Base-by-base conservation (phyloP, 2,888 invertebrate species). In the Galeopsomyia nigrocyanea region DNA sequence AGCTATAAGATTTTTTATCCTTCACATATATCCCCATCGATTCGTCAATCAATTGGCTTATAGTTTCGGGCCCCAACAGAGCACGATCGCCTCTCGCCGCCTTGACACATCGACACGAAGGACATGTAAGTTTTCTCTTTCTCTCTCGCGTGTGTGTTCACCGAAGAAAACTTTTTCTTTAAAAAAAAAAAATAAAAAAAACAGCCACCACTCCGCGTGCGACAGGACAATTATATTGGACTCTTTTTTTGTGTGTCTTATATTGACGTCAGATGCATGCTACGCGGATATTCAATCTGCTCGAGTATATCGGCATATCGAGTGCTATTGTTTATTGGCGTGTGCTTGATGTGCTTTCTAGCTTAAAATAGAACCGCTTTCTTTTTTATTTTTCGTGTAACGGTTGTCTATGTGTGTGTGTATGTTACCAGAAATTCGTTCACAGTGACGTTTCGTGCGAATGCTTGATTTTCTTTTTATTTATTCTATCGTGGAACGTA, bases 61-160 rank as follows among this genome's bases (percentile, higher is more conserved):
- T 53, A 39, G 39, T 21, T 21, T 21, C 53, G 13, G 53, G 6
- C n/a, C 50, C n/a, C 61, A 64, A n/a, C n/a, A n/a, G n/a, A n/a
- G n/a, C 55, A 49, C 70, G 64, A 71, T 73, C 70, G 58, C 63
- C n/a, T 19, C 50, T 39, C n/a, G 17, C 60, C 58, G 56, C 68
- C 61, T 68, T 58, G 68, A 50, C 62, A 74, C 60, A 26, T 71
- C 68, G 58, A 19, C 50, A 19, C 50, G 49, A 47, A 13, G 63
- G 19, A 69, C 69, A 53, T 64, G 51, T 55, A 58, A 63, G 61
- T 68, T 50, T 47, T n/a, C n/a, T n/a, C n/a, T n/a, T n/a, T n/a
- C n/a, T n/a, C n/a, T 46, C 49, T n/a, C 50, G 19, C 61, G 51
- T 68, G 22, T 56, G 53, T 31, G 26, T 7, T 39, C 31, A 7